Base-by-base conservation (phyloP, 2,888 invertebrate species). In the Acrobasis repandana region DNA sequence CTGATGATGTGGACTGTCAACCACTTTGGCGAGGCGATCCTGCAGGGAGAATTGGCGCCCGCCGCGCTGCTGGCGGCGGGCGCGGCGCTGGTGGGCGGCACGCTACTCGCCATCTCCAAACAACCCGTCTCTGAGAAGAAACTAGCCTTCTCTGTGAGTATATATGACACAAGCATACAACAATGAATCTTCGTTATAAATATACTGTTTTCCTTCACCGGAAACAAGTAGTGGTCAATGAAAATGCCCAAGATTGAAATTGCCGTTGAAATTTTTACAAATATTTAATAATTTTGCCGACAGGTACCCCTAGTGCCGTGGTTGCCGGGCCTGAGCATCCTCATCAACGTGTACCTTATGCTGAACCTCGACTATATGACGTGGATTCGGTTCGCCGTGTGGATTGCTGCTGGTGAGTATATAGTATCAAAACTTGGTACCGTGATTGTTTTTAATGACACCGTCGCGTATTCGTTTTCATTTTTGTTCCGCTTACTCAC, bases 281-380 rank as follows among this genome's bases (percentile, higher is more conserved):
- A 6, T 28, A 28, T 28, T 28, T 28, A n/a, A n/a, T n/a, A n/a
- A n/a, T 6, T 8, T 28, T 6, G 6, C 0, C 28, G 4, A 28
- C 81, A 97, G 95, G 97, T 97, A 3, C 98, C 98, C 2, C 85
- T 95, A 50, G 96, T 98, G 6, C 98, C 98, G 33, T 93, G 96
- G 84, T 82, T 98, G 71, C 98, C 98, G 0, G 95, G 95, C 0
- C 71, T 96, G 56, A 97, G 97, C 75, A 95, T 97, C 74, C 93
- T 97, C 64, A 94, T 97, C 66, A 98, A 98, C 83, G 94, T 97
- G 68, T 97, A 97, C 84, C 93, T 98, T 28, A 98, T 98, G 97
- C 69, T 92, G 36, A 92, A 90, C 70, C 79, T 93, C 5, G 96
- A 97, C 76, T 79, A 89, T 36, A 93, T 94, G 82, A 98, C 98